These are phyloP conservation scores for Ditula angustiorana DNA, from an alignment of 2,888 invertebrate genomes.

Conservation along the genomic window DNA sequence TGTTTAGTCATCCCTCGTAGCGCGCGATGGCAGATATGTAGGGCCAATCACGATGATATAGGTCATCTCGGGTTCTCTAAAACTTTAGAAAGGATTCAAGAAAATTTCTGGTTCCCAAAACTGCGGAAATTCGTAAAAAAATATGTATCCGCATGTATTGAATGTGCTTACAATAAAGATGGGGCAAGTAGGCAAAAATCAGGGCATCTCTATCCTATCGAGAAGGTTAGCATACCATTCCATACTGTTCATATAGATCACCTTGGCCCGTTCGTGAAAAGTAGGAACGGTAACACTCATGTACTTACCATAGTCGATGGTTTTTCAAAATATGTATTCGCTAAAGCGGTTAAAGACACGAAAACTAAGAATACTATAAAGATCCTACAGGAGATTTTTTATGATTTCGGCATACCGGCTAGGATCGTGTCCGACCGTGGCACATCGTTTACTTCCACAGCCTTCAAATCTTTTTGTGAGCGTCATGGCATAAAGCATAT, in stretches of 20 bases:
- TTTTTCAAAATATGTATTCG: conserved; percentile 42
- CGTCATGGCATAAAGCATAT: too few relatives aligned
- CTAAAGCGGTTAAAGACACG: too few relatives aligned
- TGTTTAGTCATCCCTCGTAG: conserved; percentile 46
- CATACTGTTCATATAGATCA: conserved; percentile 46
- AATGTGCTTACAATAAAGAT: background rate
- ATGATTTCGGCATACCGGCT: too few relatives aligned
- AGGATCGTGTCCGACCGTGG: too few relatives aligned
- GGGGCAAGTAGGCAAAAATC: conserved; percentile 31
- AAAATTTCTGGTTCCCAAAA: background rate
- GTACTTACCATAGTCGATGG: conserved; percentile 40
- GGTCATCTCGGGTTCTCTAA: conserved; percentile 45
- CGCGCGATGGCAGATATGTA: conserved; percentile 45
- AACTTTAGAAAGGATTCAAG: background rate
- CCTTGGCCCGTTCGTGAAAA: conserved; percentile 44
- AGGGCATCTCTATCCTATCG: conserved; percentile 39
- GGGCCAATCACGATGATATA: conserved; percentile 47
- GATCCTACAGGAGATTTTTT: too few relatives aligned
- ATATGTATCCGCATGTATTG: background rate
- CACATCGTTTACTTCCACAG: too few relatives aligned
- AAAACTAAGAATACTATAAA: too few relatives aligned
- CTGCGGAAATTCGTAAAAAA: background rate
- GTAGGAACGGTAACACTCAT: conserved; percentile 39
- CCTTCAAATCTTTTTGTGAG: too few relatives aligned
- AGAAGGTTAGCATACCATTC: conserved; percentile 41